phyloP scores from a whole-genome alignment of 2,113 vertebrate species.

The Alethe castanea region DNA sequence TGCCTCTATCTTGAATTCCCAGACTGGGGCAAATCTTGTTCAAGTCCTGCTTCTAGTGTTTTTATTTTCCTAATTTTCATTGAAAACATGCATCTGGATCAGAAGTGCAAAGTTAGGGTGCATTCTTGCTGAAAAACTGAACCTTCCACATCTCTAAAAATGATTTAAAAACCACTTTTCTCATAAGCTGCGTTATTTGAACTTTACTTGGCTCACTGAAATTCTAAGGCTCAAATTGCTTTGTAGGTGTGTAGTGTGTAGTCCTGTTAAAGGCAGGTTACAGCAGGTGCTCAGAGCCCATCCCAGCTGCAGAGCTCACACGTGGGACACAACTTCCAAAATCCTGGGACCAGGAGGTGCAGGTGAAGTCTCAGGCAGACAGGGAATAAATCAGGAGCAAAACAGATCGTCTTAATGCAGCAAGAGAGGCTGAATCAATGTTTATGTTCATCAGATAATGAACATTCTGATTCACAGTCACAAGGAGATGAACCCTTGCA shows the following conservation, averaged over 20 bases:
- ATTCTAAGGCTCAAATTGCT: not conserved
- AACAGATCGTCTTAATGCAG: not conserved
- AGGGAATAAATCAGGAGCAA: not conserved
- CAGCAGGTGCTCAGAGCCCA: accelerated
- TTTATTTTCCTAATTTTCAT: not conserved
- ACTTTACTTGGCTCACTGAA: not conserved
- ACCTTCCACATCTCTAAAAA: not conserved
- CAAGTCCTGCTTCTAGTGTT: not conserved
- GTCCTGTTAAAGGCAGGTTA: not conserved
- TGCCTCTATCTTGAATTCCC: not conserved
- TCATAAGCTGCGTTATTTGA: not conserved
- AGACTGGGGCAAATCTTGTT: not conserved
- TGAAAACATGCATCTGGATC: not conserved
- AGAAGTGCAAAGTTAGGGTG: not conserved
- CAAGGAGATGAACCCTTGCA: not conserved
- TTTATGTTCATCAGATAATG: slow-evolving; percentile 34
- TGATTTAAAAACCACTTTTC: not conserved
- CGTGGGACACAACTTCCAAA: not conserved
- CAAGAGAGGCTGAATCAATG: not conserved
- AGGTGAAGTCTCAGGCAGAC: not conserved
- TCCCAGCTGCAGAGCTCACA: not conserved
- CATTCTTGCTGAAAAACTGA: not conserved
- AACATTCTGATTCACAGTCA: slow-evolving; percentile 34
- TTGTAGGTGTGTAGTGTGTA: not conserved
- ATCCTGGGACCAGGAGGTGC: not conserved